Base-by-base conservation (phyloP, 1,140 invertebrate species). In the Bombus confusus region DNA sequence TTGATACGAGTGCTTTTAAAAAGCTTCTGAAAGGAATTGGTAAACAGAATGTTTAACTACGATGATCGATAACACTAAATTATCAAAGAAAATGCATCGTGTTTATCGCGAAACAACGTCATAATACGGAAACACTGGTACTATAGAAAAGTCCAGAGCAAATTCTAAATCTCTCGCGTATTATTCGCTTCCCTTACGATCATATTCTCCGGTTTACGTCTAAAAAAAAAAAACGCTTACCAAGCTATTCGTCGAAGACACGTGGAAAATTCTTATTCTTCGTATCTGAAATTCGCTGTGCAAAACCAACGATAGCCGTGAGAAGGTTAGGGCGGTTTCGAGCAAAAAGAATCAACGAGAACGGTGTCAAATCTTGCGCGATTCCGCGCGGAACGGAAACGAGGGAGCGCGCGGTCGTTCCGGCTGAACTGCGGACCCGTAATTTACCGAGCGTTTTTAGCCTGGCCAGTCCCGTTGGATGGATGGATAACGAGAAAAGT, bases 401-500 rank as follows among this genome's bases (percentile, higher is more conserved):
- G 52, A 34, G 43, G 10, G 68, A 25, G 37, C 62, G 43, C 39
- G 57, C 31, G 69, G 87, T 75, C 87, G 81, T 83, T 90, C 88
- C 80, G 74, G 85, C 34, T 47, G 78, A 87, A 90, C 86, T 87
- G 74, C 81, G 81, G 57, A 82, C 77, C 85, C 85, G 88, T 86
- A 90, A 90, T 89, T 90, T 87, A 87, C 87, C 68, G 77, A 72
- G 34, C 76, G 83, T 89, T 90, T 90, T 90, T 90, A 79, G 86
- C 39, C 59, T 57, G 59, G 57, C 41, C 75, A 18, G 88, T 88
- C 84, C 85, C 79, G 81, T 31, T 78, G 82, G 86, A 89, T 87
- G 83, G 88, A 90, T 88, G 88, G 88, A 90, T 90, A 90, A 90
- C 89, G 89, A 90, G 89, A 90, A 90, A 90, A 90, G 71, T 90